Base-by-base conservation (phyloP, 1,140 invertebrate genomes). In the Heterodera carotae region DNA sequence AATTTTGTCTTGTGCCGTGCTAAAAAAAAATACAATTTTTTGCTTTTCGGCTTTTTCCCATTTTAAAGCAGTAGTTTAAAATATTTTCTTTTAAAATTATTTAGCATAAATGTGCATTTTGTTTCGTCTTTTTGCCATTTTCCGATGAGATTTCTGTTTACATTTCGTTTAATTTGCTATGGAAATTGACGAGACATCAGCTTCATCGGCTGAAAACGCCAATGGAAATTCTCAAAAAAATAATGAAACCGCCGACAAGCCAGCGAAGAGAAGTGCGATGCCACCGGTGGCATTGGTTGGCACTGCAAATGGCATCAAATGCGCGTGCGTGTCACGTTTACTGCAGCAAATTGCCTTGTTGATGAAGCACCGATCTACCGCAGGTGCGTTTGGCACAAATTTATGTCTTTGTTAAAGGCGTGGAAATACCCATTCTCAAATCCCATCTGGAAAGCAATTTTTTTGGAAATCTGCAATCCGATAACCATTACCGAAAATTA, bases 251-350 rank as follows among this genome's bases (percentile, higher is more conserved):
- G 22, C 15, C 15, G 18, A 56, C 5, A 56, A 22, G 1, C 15
- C 12, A 56, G 22, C 48, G n/a, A 8, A 33, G 43, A 72, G 70
- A 75, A 73, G n/a, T 39, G 53, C 48, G 59, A 31, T 27, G 36
- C n/a, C 34, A 56, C 36, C 29, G 18, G n/a, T 71, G 6, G 29
- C 2, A 70, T n/a, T 56, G 48, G 22, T 18, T 18, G 22, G 48
- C 48, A 56, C 48, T 56, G 15, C 48, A 18, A 27, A 25, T 33
- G 59, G 39, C 39, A 29, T 25, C 39, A 64, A 72, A 66, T 83
- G 82, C 75, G 73, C 69, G 62, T 83, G 82, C 64, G 67, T 82
- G 18, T 39, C 76, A 22, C 77, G 76, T 53, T 33, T 83, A 22
- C 62, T 83, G 39, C 33, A 33, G 31, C 76, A 84, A 64, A 82